These are phyloP conservation scores for Phyto melanocephala DNA, from an alignment of 2,888 invertebrate genomes.

Conservation along the genomic window DNA sequence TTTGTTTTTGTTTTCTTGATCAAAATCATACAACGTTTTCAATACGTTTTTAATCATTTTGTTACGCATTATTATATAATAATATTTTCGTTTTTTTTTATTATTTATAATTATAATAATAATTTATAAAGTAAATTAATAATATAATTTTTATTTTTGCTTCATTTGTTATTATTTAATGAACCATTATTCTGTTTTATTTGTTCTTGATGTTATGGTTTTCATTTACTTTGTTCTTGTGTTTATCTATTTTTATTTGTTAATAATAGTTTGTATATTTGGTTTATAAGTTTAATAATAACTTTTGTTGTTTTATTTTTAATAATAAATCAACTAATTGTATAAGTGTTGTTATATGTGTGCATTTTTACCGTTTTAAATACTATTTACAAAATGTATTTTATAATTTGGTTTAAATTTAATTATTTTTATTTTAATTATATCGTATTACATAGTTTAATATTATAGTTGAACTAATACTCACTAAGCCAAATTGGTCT, in stretches of 20 bases:
- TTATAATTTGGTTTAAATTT: constrained; percentile 28
- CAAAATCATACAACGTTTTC: constrained; percentile 79
- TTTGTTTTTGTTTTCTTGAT: constrained; percentile 75
- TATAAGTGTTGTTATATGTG: constrained; percentile 65
- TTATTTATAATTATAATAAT: constrained; percentile 63
- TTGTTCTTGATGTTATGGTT: constrained; percentile 47
- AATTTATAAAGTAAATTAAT: constrained; percentile 67
- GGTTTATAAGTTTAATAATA: constrained; percentile 65
- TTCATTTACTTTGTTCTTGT: constrained; percentile 34
- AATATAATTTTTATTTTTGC: constrained; percentile 62
- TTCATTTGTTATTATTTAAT: constrained; percentile 65
- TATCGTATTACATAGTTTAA: constrained; percentile 16
- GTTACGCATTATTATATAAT: constrained; percentile 67
- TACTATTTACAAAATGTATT: constrained; percentile 65
- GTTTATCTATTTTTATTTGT: constrained; percentile 39
- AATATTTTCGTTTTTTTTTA: constrained; percentile 62
- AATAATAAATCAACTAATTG: constrained; percentile 66
- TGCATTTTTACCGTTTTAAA: constrained; percentile 60
- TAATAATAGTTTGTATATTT: constrained; percentile 63
- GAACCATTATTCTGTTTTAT: constrained; percentile 52
- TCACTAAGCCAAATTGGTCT: constrained; percentile 3
- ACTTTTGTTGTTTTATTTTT: constrained; percentile 48
- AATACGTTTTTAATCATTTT: constrained; percentile 72
- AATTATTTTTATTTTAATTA: constrained; percentile 19
- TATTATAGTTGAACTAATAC: constrained; percentile 14